Percentiles rank a stretch among this genome's conserved stretches.
Conservation (phyloP, 1,140 invertebrate species). For the Xylocopa sonorina region DNA sequence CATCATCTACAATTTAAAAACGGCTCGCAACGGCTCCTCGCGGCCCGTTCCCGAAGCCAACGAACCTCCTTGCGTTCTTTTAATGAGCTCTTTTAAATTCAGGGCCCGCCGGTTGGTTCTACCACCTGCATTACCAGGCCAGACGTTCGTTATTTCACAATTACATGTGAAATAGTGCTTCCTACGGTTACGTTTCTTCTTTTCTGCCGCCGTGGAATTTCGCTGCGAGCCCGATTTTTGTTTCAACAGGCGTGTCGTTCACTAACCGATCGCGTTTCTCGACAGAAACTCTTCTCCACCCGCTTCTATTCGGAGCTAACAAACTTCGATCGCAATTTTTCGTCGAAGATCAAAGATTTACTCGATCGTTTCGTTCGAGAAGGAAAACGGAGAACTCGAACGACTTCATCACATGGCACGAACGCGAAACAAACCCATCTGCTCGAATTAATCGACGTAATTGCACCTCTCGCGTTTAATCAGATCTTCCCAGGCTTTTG, state of each 20-base stretch:
- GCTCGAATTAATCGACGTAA: not conserved
- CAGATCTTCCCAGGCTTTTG: not conserved
- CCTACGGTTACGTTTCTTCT: not conserved
- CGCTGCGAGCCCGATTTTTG: not conserved
- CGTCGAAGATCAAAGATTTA: too few relatives aligned
- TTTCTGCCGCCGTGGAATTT: not conserved
- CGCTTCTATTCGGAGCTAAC: too few relatives aligned
- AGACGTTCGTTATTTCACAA: constrained; percentile 17
- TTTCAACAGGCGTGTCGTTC: not conserved
- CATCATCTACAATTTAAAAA: not conserved
- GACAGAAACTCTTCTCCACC: not conserved
- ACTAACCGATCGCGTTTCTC: not conserved
- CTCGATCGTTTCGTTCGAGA: too few relatives aligned
- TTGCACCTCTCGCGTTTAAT: not conserved
- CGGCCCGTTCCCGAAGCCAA: not conserved
- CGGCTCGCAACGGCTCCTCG: not conserved
- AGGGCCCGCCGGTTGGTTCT: constrained; percentile 6
- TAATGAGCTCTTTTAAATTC: constrained; percentile 37
- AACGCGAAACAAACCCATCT: too few relatives aligned
- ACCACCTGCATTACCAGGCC: constrained; percentile 19
- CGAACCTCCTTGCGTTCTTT: constrained; percentile 19
- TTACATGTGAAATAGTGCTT: constrained; percentile 8
- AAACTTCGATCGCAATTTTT: too few relatives aligned
- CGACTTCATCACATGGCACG: too few relatives aligned
- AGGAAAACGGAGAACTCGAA: too few relatives aligned